Percentiles rank a stretch among this genome's conserved stretches.
Evolutionary conservation across 2,797 vertebrate species (phyloP).

Genomic region (Enteromius anoplus): DNA sequence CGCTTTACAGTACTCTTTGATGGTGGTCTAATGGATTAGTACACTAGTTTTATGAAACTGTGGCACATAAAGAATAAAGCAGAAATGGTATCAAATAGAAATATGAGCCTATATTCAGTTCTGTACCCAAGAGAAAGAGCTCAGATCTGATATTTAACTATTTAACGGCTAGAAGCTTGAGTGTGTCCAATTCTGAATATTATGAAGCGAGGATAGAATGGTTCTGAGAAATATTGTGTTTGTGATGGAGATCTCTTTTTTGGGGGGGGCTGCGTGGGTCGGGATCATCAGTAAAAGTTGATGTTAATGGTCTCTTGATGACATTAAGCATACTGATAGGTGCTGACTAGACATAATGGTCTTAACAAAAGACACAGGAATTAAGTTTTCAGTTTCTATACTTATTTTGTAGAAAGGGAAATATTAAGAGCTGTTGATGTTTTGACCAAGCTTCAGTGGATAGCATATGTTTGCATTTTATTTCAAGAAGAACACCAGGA

Average conservation of each 20-base stretch:
- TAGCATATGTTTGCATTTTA: slow-evolving; percentile 49
- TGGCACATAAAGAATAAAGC: background rate
- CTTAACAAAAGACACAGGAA: background rate
- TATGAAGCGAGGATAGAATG: background rate
- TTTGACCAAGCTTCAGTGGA: slow-evolving; percentile 45
- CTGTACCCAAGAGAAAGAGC: background rate
- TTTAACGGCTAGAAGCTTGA: background rate
- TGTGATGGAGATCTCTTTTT: background rate
- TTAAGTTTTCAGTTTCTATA: slow-evolving; percentile 1
- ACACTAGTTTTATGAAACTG: background rate
- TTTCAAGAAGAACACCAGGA: slow-evolving; percentile 43
- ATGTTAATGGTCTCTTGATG: slow-evolving; percentile 5
- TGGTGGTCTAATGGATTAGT: slow-evolving; percentile 38
- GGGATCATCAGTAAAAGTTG: background rate
- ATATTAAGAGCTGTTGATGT: slow-evolving; percentile 32
- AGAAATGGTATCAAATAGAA: background rate
- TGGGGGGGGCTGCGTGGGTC: background rate
- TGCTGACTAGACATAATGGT: background rate
- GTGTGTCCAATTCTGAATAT: background rate
- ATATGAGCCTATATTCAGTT: background rate
- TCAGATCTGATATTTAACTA: background rate
- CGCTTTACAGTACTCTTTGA: slow-evolving; percentile 23
- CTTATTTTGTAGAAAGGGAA: background rate
- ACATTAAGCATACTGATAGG: background rate
- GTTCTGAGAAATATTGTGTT: background rate